Evolutionary conservation across 2,113 vertebrate species (phyloP), one percentile per base, ranked within the genome.

Genomic region (Alethe castanea): DNA sequence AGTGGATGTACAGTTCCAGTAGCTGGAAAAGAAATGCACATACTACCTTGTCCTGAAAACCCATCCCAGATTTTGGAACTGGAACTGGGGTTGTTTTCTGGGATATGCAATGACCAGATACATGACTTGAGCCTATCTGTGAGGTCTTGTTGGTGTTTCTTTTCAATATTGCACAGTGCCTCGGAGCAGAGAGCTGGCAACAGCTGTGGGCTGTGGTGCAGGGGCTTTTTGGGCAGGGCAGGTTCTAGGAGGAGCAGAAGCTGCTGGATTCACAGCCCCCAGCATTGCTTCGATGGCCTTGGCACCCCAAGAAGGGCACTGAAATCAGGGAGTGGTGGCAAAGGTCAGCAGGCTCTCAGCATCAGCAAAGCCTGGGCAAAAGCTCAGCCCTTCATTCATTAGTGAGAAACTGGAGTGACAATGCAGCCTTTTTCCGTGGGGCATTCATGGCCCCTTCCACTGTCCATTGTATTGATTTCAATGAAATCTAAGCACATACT

Each of bases 391-490:
- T 90, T 90, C 60, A 83, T 95, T 95, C 81, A 85, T 86, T 92
- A 28, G 53, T 33, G 85, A 86, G 35, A 35, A 78, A 45, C 23
- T 14, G 16, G 38, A 86, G 65, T 1, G 19, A 95, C 95, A 95
- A 95, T 86, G 61, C 56, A 88, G 80, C 83, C 84, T 95, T 97
- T 96, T 95, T 91, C 60, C 1, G 0, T 11, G 2, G 64, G 83
- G 56, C 40, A 74, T 81, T 40, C 52, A 62, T 78, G 60, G 60
- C 80, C 47, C 25, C 0, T 0, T 74, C 78, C 86, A 92, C 89
- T 94, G 94, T 95, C 73, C 61, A 89, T 97, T 96, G 95, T 96
- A 40, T 82, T 81, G 79, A 70, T 92, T 88, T 96, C 85, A 90
- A 78, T 93, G 93, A 88, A 93, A 71, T 72, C 81, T 67, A 64